Conservation (phyloP, 2,888 invertebrate species). For the Phyllotreta cruciferae region DNA sequence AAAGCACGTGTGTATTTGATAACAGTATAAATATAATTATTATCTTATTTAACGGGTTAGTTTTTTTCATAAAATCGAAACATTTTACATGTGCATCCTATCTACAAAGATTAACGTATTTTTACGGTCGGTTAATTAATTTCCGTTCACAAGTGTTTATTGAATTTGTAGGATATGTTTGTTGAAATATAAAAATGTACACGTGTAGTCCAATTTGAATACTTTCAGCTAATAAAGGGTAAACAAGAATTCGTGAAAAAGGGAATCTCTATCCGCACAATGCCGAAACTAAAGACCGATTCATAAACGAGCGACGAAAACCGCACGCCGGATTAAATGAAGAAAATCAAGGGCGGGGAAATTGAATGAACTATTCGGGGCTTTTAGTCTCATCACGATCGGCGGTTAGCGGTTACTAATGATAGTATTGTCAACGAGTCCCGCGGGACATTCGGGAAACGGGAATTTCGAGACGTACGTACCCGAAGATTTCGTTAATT, state of each 20-base stretch:
- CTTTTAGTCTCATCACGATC: slow-evolving; percentile 37
- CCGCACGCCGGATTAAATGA: slow-evolving; percentile 21
- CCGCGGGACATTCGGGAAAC: slow-evolving; percentile 30
- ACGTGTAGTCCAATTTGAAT: background rate
- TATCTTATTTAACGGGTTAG: background rate
- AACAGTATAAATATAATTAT: slow-evolving; percentile 11
- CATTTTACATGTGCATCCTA: slow-evolving; percentile 10
- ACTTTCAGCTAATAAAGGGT: too few relatives aligned
- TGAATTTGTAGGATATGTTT: background rate
- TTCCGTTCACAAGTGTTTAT: slow-evolving; percentile 1
- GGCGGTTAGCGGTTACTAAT: slow-evolving; percentile 45
- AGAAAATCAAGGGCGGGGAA: slow-evolving; percentile 32
- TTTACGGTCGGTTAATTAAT: background rate
- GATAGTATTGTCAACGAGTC: slow-evolving; percentile 44
- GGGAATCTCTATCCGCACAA: background rate
- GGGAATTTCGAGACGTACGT: too few relatives aligned
- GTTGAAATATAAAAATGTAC: slow-evolving; percentile 3
- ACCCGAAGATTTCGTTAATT: too few relatives aligned
- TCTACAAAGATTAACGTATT: slow-evolving; percentile 1
- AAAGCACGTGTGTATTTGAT: slow-evolving; percentile 8
- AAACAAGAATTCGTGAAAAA: too few relatives aligned
- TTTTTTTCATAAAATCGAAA: background rate
- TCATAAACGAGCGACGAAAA: background rate
- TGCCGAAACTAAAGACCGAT: background rate
- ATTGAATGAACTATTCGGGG: slow-evolving; percentile 39